Base-by-base conservation (phyloP, 2,888 invertebrate species). In the Papilio demoleus region DNA sequence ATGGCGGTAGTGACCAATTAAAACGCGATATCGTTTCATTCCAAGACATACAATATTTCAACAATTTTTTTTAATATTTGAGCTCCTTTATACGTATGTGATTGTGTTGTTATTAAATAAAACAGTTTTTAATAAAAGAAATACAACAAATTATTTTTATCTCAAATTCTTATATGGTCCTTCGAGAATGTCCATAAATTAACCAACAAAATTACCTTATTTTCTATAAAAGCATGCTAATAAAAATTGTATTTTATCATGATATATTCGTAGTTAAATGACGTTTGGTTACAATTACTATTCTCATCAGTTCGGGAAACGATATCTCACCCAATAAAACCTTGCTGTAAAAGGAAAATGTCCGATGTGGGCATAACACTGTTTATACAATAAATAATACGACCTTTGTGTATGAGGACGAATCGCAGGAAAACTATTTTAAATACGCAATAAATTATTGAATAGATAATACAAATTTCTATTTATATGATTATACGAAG, bases 321-420 rank as follows among this genome's bases (percentile, higher is more conserved):
- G 38, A 68, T 53, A 22, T 22, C 56, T 42, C 58, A 19, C 12
- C 47, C 27, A 24, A 34, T 24, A 12, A 22, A 47, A 47, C 68
- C 65, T 63, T 42, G 65, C 45, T 65, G 34, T 8, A 65, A 60
- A 69, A 69, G 68, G 68, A 69, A 69, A 69, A 69, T 53, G 53
- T 69, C 53, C 60, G 31, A 61, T 65, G 65, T 65, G 68, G 68
- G 38, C 59, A 61, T 69, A 60, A 31, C 50, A 31, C 63, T 24
- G 62, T 34, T 47, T 58, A 63, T 27, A 24, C 24, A 64, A 64
- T 68, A 59, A 64, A 47, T 60, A 50, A 60, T 60, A 17, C 47
- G 56, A 45, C 68, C 64, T 58, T 59, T 59, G 14, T 50, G 38
- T 36, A 27, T 63, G 60, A 69, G 68, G 68, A 69, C 61, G 50